A percentile compares a stretch with the other conserved stretches of the same genome.
Conservation (phyloP, 2,797 vertebrate genomes). For the Catharus ustulatus region DNA sequence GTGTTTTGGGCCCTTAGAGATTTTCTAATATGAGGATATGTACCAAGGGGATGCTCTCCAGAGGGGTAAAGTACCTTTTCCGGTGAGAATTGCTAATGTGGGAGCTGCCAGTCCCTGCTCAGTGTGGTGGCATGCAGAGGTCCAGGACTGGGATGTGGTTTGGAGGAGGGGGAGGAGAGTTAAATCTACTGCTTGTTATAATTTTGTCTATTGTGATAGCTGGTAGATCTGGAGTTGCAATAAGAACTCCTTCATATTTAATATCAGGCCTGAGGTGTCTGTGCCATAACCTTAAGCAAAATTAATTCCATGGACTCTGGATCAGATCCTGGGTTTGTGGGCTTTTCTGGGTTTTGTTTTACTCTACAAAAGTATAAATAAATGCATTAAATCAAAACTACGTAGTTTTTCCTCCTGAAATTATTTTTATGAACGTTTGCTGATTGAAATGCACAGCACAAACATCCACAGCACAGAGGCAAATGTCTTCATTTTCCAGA, state of each 20-base stretch:
- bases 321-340: neutral
- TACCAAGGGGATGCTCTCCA: rapidly evolving
- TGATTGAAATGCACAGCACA: conserved; percentile 4
- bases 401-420: neutral
- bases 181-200: neutral
- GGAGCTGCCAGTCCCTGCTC: neutral
- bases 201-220: neutral
- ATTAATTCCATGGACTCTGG: neutral
- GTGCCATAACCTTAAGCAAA: neutral
- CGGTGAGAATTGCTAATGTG: rapidly evolving
- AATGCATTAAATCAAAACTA: neutral
- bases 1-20: neutral
- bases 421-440: neutral
- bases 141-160: neutral
- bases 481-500: conserved; percentile 38
- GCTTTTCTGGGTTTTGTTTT: neutral
- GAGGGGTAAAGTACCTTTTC: neutral
- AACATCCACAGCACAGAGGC: neutral
- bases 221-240: neutral
- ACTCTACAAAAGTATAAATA: neutral
- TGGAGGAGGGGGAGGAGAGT: neutral
- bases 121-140: neutral
- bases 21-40: rapidly evolving
- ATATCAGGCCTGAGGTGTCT: neutral
- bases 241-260: neutral